Base-by-base conservation (phyloP, 2,113 vertebrate species). In the Clinocottus analis region DNA sequence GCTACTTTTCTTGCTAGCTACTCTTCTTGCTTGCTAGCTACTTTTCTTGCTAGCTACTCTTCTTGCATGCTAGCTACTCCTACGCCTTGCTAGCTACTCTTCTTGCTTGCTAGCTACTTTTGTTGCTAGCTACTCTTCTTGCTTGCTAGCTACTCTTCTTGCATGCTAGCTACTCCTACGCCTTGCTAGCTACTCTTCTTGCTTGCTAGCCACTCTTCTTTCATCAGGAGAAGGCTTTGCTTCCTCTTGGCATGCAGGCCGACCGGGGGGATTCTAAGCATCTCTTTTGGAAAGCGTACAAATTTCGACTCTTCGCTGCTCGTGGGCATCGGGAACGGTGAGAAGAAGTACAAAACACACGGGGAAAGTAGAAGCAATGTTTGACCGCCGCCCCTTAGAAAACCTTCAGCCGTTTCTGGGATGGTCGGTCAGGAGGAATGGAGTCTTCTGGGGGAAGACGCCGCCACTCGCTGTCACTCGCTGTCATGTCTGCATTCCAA, bases 141-240 rank as follows among this genome's bases (percentile, higher is more conserved):
- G 29, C 29, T 31, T n/a, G n/a, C n/a, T n/a, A 31, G 29, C 29
- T 31, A 31, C 29, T 31, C 29, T 31, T 31, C 29, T 31, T 31
- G 29, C 29, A n/a, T n/a, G n/a, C n/a, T n/a, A n/a, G n/a, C n/a
- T n/a, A n/a, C n/a, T n/a, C n/a, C n/a, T n/a, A n/a, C n/a, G n/a
- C n/a, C n/a, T n/a, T n/a, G n/a, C n/a, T n/a, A n/a, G n/a, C n/a
- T n/a, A n/a, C n/a, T n/a, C n/a, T n/a, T n/a, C n/a, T 31, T 31
- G 29, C 29, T 31, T n/a, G n/a, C n/a, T n/a, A 31, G 29, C 29
- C 4, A 31, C 29, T 31, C 29, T 31, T 31, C 29, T 31, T 31
- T 2, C 29, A n/a, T n/a, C n/a, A n/a, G n/a, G n/a, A n/a, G n/a
- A 83, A 79, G 66, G 79, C 79, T 90, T 91, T 92, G 85, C 91